Conservation (phyloP, 64 coral and sea anemone genomes). For the Acropora tenuis region DNA sequence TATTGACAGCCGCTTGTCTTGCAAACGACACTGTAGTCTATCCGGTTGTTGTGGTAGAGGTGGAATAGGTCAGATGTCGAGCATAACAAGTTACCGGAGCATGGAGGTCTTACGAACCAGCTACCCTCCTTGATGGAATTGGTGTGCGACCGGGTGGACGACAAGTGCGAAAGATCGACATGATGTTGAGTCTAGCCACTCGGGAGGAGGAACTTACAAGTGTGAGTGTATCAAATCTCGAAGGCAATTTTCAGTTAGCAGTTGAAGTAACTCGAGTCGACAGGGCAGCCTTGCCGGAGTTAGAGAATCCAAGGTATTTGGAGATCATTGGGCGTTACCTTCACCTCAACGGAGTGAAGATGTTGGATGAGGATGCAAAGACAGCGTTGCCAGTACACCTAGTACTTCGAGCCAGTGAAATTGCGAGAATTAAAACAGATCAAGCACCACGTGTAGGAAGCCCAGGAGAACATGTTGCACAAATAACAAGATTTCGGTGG, state of each 20-base stretch:
- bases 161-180: neutral
- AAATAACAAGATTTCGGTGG: slow-evolving; percentile 5
- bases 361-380: too few species aligned
- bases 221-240: neutral
- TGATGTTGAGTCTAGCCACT: neutral
- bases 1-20: neutral
- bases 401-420: slow-evolving; percentile 11
- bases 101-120: neutral
- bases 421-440: neutral
- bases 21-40: neutral
- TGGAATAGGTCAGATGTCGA: neutral
- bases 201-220: neutral
- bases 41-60: slow-evolving; percentile 1
- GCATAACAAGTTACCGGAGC: neutral
- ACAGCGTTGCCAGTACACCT: too few species aligned
- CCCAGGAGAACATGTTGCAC: neutral
- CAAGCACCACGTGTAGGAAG: neutral
- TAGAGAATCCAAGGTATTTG: too few species aligned
- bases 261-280: too few species aligned
- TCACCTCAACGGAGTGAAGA: too few species aligned
- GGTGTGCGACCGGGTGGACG: neutral
- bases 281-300: too few species aligned
- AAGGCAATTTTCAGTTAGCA: too few species aligned
- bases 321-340: too few species aligned
- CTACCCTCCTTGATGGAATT: neutral